Evolutionary conservation across 2,888 invertebrate genomes (phyloP).

Genomic region (Drosophila anomalipes): DNA sequence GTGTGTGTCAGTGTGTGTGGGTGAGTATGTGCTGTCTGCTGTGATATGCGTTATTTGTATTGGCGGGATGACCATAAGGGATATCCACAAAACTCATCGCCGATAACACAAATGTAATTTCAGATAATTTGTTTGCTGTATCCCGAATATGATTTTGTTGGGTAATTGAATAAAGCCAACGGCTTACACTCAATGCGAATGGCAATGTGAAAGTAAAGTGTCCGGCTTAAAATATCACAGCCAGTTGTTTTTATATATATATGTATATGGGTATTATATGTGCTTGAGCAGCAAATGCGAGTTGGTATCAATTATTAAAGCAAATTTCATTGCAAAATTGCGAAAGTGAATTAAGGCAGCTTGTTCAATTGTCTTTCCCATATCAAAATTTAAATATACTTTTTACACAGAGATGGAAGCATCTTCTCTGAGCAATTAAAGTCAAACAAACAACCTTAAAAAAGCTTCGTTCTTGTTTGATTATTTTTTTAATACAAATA

Average conservation of each 20-base stretch:
- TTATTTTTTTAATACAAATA: neutral
- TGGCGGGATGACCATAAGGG: constrained; percentile 56
- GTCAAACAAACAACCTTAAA: neutral
- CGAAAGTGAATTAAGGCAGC: neutral
- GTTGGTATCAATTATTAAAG: neutral
- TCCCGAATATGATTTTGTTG: constrained; percentile 46
- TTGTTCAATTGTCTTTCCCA: neutral
- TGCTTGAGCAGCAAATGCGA: neutral
- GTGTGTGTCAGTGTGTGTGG: constrained; percentile 37
- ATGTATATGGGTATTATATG: neutral
- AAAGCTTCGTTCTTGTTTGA: neutral
- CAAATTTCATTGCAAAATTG: neutral
- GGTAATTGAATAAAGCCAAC: constrained; percentile 52
- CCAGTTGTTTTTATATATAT: neutral
- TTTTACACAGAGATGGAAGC: neutral
- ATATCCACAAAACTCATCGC: constrained; percentile 33
- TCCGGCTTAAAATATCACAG: neutral
- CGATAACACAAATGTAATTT: constrained; percentile 63
- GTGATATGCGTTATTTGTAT: constrained; percentile 56
- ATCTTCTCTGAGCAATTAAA: neutral
- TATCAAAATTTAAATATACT: neutral
- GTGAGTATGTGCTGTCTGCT: constrained; percentile 29
- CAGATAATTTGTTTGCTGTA: constrained; percentile 70
- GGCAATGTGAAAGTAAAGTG: constrained; percentile 15
- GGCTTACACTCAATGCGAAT: constrained; percentile 14